A percentile compares a stretch with the other conserved stretches of the same genome.
Evolutionary conservation across 1,140 invertebrate species (phyloP).

Genomic region (Oscheius sp.): DNA sequence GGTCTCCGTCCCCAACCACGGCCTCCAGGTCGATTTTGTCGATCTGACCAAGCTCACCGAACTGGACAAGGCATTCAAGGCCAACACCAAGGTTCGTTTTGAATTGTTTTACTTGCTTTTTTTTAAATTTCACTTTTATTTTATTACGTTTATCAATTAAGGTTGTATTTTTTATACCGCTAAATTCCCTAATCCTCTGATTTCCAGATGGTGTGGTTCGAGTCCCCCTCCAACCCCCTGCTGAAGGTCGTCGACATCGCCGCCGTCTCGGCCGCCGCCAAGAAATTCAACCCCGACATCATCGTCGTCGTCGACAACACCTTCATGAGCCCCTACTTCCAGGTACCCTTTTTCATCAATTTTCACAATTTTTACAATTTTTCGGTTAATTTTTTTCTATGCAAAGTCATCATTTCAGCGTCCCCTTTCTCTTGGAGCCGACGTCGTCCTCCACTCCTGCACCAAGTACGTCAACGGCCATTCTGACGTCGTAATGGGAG

Average conservation of each 20-base stretch:
- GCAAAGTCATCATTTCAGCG: slow-evolving; percentile 69
- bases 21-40: slow-evolving; percentile 76
- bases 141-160: no score
- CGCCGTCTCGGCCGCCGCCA: slow-evolving; percentile 70
- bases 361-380: slow-evolving; percentile 21
- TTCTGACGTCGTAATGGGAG: slow-evolving; percentile 90
- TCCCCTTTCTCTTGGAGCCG: slow-evolving; percentile 84
- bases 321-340: slow-evolving; percentile 90
- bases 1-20: slow-evolving; percentile 66
- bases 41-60: slow-evolving; percentile 74
- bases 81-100: slow-evolving; percentile 75
- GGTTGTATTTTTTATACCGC: no score
- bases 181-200: no score
- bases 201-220: slow-evolving; percentile 86
- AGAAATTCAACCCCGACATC: slow-evolving; percentile 68
- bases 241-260: slow-evolving; percentile 86
- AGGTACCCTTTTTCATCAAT: slow-evolving; percentile 64
- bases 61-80: slow-evolving; percentile 72
- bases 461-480: slow-evolving; percentile 99
- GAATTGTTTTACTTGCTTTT: not conserved
- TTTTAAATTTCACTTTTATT: no score
- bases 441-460: slow-evolving; percentile 85
- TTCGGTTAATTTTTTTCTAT: no score
- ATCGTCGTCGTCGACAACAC: slow-evolving; percentile 93
- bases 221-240: slow-evolving; percentile 95